Evolutionary conservation across 2,113 vertebrate genomes (phyloP).

Genomic region (Oriolus oriolus): DNA sequence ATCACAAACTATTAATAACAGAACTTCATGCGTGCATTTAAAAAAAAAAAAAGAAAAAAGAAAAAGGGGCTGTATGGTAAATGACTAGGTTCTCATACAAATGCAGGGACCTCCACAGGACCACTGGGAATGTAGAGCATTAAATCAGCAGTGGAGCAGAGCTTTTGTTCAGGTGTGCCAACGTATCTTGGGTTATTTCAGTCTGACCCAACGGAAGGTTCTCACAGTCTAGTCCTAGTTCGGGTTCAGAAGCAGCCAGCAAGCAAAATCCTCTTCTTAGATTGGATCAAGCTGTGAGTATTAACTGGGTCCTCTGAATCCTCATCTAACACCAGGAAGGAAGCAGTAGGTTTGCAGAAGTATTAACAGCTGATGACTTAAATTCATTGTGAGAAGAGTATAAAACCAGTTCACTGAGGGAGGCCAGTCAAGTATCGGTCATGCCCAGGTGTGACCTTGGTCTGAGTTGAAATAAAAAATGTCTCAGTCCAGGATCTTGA

Average conservation of each 20-base stretch:
- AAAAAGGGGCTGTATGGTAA: background rate
- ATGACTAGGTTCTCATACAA: background rate
- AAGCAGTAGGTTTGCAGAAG: slow-evolving; percentile 33
- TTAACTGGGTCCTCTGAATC: slow-evolving; percentile 44
- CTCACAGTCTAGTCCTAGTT: slow-evolving; percentile 6
- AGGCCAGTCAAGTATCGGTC: background rate
- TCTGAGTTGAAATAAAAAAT: background rate
- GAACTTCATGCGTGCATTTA: background rate
- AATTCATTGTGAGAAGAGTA: slow-evolving; percentile 7
- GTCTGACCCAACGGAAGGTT: slow-evolving; percentile 25
- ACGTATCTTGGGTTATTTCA: background rate
- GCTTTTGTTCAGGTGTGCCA: background rate
- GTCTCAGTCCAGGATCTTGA: background rate
- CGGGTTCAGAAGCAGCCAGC: slow-evolving; percentile 17
- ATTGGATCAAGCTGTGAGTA: slow-evolving; percentile 42
- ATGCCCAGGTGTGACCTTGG: background rate
- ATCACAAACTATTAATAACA: slow-evolving; percentile 54
- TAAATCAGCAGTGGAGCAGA: background rate
- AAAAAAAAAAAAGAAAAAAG: background rate
- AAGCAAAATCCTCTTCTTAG: slow-evolving; percentile 53
- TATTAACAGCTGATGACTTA: slow-evolving; percentile 53
- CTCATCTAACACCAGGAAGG: slow-evolving; percentile 46
- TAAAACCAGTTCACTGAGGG: background rate
- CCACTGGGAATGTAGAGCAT: background rate
- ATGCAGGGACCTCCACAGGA: background rate